Percentiles rank a stretch among this genome's conserved stretches.
phyloP scores from a whole-genome alignment of 64 coral and sea anemone genomes.

The Pachyseris speciosa region DNA sequence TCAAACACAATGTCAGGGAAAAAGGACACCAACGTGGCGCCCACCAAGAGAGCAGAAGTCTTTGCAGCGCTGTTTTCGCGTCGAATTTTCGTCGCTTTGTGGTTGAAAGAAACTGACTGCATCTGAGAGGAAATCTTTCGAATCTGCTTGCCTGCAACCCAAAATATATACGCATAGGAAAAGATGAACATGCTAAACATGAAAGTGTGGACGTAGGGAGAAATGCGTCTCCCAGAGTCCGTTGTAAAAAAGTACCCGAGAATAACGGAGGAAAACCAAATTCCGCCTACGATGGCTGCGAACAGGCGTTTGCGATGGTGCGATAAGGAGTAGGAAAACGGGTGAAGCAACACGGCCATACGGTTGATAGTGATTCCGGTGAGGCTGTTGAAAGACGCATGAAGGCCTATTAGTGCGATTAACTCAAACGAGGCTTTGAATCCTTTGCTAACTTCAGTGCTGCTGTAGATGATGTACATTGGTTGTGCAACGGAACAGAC shows the following conservation, averaged over 20 bases:
- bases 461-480: constrained; percentile 21
- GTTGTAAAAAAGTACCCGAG: constrained; percentile 19
- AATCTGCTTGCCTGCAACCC: constrained; percentile 40
- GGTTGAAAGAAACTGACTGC: constrained; percentile 45
- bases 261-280: constrained; percentile 25
- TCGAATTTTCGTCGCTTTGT: neutral
- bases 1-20: constrained; percentile 52
- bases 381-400: constrained; percentile 33
- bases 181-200: constrained; percentile 22
- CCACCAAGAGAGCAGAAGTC: constrained; percentile 36
- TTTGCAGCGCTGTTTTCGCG: constrained; percentile 22
- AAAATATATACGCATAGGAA: constrained; percentile 45
- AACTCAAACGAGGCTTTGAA: neutral
- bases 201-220: constrained; percentile 26
- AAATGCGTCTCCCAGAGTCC: neutral
- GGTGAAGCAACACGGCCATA: constrained; percentile 19
- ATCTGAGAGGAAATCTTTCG: constrained; percentile 47
- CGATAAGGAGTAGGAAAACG: constrained; percentile 45
- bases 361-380: constrained; percentile 45
- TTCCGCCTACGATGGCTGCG: neutral
- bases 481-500: constrained; percentile 19
- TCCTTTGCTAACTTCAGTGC: neutral
- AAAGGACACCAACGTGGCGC: constrained; percentile 25
- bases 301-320: neutral
- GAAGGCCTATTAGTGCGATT: neutral